Base-by-base conservation (phyloP, 1,140 invertebrate species). In the Drosophila asahinai region DNA sequence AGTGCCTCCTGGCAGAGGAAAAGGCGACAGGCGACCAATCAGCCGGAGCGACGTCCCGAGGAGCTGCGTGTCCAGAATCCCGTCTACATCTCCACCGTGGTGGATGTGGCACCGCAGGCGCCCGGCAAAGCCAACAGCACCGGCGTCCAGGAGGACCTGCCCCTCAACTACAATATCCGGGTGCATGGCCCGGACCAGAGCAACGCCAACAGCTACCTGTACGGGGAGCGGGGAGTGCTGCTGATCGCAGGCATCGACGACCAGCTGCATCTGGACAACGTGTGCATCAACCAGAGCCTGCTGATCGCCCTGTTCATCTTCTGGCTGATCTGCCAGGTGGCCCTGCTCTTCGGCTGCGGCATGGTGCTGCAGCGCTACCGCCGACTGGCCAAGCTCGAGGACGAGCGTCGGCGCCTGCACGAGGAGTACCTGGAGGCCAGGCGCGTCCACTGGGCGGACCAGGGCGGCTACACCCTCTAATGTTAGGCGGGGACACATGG, bases 221-320 rank as follows among this genome's bases (percentile, higher is more conserved):
- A 93, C 57, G 94, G 93, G 2, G 93, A 94, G 33, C 92, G 93
- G 48, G 92, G 93, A 19, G 92, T 93, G 58, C 82, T 94, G 61
- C 74, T 94, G 19, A 93, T 94, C 25, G 94, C 94, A 1, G 94
- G 94, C 60, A 93, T 93, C 55, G 93, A 90, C 57, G 86, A 93
- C 77, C 86, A 80, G 47, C 79, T 90, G 19, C 86, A 91, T 48
- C 63, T 83, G 54, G 91, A 91, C 25, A 92, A 80, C 25, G 77
- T 93, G 49, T 93, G 92, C 74, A 78, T 93, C 9, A 92, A 93
- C 55, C 91, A 93, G 36, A 93, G 91, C 47, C 67, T 93, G 19
- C 55, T 93, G 7, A 91, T 93, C 15, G 91, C 92, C 0, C 57
- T 93, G 22, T 76, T 93, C 17, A 92, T 93, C n/a, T 81, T 93